phyloP scores from a whole-genome alignment of 2,113 vertebrate genomes.

The Anarrhichthys ocellatus region DNA sequence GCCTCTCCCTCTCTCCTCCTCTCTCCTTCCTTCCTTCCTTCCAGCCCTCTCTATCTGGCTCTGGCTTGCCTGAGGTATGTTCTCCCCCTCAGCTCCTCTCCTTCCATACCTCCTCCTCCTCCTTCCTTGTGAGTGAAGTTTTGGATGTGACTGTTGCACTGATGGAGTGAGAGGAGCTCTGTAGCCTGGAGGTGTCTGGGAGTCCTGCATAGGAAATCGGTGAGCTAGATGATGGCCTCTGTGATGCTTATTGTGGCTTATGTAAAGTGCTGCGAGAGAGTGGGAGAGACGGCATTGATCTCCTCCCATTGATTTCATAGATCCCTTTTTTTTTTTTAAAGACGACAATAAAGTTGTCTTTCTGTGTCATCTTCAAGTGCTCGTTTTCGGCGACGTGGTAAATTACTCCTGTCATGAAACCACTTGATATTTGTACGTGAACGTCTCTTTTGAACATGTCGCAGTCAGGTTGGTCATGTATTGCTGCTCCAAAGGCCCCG shows the following conservation, averaged over 20 bases:
- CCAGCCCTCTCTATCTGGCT: constrained; percentile 50
- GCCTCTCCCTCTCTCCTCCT: constrained; percentile 6
- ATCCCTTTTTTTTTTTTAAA: constrained; percentile 60
- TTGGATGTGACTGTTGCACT: constrained; percentile 62
- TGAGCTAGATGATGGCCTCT: constrained; percentile 65
- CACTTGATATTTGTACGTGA: constrained; percentile 50
- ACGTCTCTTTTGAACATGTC: constrained; percentile 39
- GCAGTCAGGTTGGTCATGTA: constrained; percentile 17
- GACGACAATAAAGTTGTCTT: constrained; percentile 72
- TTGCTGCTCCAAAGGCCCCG: constrained; percentile 14
- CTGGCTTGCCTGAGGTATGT: constrained; percentile 67
- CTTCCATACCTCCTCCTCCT: constrained; percentile 29
- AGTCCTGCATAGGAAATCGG: constrained; percentile 67
- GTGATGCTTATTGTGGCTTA: constrained; percentile 71
- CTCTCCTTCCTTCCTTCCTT: constrained; percentile 15
- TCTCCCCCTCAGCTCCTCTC: constrained; percentile 46
- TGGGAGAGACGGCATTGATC: constrained; percentile 65
- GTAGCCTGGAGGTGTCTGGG: constrained; percentile 67
- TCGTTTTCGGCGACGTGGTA: constrained; percentile 60
- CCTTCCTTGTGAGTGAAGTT: constrained; percentile 57
- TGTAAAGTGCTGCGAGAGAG: constrained; percentile 66
- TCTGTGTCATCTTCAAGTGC: constrained; percentile 66
- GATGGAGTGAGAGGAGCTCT: constrained; percentile 64
- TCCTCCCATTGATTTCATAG: constrained; percentile 73
- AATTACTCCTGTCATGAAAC: constrained; percentile 65